phyloP scores from a whole-genome alignment of 2,888 invertebrate species.

The Brenthis ino region DNA sequence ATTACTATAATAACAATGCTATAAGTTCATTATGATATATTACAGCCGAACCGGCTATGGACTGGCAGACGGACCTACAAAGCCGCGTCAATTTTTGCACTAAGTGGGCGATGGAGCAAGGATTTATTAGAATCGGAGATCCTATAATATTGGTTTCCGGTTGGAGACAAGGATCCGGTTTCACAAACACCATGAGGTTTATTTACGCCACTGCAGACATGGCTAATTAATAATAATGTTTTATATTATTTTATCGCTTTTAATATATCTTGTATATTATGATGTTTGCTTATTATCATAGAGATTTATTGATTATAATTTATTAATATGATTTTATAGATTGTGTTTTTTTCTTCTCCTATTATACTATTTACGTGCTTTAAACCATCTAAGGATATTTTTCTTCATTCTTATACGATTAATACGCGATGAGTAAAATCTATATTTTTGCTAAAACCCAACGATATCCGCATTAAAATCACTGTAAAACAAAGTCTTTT shows the following conservation, averaged over 20 bases:
- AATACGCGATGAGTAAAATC: too few relatives aligned
- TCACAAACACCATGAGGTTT: slow-evolving; percentile 86
- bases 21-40: slow-evolving; percentile 4
- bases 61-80: slow-evolving; percentile 84
- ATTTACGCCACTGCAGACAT: slow-evolving; percentile 72
- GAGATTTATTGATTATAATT: too few relatives aligned
- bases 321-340: too few relatives aligned
- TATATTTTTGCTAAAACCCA: too few relatives aligned
- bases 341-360: too few relatives aligned
- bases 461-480: too few relatives aligned
- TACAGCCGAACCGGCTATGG: slow-evolving; percentile 65
- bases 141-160: slow-evolving; percentile 87
- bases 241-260: neutral
- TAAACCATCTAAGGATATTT: too few relatives aligned
- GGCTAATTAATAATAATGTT: slow-evolving; percentile 19
- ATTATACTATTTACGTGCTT: too few relatives aligned
- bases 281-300: neutral
- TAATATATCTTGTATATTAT: neutral
- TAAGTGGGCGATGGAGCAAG: slow-evolving; percentile 83
- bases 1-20: too few relatives aligned
- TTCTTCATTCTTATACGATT: too few relatives aligned
- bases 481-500: too few relatives aligned
- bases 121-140: slow-evolving; percentile 86
- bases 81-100: slow-evolving; percentile 82
- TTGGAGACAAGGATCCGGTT: slow-evolving; percentile 85